Conservation (phyloP, 2,888 invertebrate species). For the Arenicola marina region DNA sequence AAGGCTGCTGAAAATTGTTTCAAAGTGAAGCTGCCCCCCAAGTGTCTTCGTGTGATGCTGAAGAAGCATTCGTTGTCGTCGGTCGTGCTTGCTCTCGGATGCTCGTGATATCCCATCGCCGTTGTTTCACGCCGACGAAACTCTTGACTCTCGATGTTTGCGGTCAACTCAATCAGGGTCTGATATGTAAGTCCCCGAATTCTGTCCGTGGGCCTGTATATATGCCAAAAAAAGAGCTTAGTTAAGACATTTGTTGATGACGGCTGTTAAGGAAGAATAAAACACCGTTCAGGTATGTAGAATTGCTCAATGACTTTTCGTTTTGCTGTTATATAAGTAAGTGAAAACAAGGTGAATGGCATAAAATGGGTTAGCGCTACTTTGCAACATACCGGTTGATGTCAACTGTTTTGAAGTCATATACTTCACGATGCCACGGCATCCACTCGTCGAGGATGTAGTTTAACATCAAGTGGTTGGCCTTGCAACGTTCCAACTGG, state of each 20-base stretch:
- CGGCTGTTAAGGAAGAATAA: background rate
- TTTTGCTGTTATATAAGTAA: too few relatives aligned
- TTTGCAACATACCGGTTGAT: background rate
- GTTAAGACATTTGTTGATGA: background rate
- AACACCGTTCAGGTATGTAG: too few relatives aligned
- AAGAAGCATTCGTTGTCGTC: background rate
- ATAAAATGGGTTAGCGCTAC: too few relatives aligned
- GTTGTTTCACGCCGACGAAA: background rate
- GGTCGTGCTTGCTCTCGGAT: background rate
- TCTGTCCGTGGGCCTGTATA: background rate
- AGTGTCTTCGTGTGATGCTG: background rate
- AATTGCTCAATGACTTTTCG: too few relatives aligned
- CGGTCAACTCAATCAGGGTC: background rate
- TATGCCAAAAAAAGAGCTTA: background rate
- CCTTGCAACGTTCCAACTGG: constrained; percentile 2
- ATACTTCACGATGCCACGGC: background rate
- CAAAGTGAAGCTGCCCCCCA: background rate
- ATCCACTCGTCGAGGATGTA: constrained; percentile 4
- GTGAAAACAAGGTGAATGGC: too few relatives aligned
- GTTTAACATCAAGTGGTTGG: constrained; percentile 3
- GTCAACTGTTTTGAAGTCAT: background rate
- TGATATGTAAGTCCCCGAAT: background rate
- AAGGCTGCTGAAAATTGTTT: background rate
- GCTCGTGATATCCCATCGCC: background rate
- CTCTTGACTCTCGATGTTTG: background rate